A percentile compares a stretch with the other conserved stretches of the same genome.
These are phyloP conservation scores for Nothocercus julius DNA, from an alignment of 2,113 vertebrate genomes.

Conservation along the genomic window DNA sequence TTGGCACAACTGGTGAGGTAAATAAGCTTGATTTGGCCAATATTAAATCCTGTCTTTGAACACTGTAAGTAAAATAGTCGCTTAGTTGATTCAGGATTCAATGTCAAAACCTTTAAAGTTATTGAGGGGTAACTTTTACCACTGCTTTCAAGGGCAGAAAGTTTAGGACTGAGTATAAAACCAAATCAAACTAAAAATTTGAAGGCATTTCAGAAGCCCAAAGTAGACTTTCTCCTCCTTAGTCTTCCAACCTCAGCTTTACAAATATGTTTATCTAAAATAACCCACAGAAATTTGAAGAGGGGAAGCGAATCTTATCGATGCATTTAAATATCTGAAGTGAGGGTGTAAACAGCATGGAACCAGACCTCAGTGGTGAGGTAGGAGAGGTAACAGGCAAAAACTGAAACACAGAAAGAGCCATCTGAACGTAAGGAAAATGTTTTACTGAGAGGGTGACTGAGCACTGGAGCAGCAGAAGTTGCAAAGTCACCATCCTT, in stretches of 20 bases:
- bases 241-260: not conserved
- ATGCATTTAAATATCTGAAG: no score
- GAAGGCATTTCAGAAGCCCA: not conserved
- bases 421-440: no score
- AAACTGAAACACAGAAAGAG: no score
- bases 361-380: no score
- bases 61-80: not conserved
- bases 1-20: not conserved
- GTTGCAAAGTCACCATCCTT: no score
- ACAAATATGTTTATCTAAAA: not conserved
- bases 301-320: no score
- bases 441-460: no score
- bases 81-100: not conserved
- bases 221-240: not conserved
- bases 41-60: not conserved
- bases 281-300: not conserved
- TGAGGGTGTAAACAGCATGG: no score
- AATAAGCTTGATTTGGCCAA: not conserved
- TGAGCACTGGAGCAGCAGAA: no score
- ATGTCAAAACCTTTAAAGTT: not conserved
- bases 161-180: not conserved
- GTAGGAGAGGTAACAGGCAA: no score
- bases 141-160: not conserved
- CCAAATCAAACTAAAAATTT: not conserved
- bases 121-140: not conserved